A percentile compares a stretch with the other conserved stretches of the same genome.
Evolutionary conservation across 2,888 invertebrate genomes (phyloP).

Genomic region (Parochlus steinenii): DNA sequence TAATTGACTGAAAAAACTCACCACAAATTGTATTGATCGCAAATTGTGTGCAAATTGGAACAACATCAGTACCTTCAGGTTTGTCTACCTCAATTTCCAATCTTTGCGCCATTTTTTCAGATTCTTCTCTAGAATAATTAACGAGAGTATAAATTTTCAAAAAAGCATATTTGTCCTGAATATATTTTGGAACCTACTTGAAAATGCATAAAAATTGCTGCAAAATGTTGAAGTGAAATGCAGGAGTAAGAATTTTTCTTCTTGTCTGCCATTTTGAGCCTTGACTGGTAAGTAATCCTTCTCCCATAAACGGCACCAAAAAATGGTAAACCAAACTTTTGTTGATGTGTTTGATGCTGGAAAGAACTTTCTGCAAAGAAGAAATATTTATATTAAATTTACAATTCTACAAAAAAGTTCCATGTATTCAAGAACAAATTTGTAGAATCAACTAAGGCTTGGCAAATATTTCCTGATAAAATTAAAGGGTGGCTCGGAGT

Average conservation of each 20-base stretch:
- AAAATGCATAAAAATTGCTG: slow-evolving; percentile 28
- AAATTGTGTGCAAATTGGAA: slow-evolving; percentile 38
- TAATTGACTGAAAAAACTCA: too few species aligned
- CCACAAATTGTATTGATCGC: slow-evolving; percentile 49
- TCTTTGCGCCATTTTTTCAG: slow-evolving; percentile 22
- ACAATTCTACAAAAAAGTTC: too few species aligned
- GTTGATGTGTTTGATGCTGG: slow-evolving; percentile 33
- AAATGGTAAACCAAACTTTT: slow-evolving; percentile 34
- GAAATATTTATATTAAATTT: too few species aligned
- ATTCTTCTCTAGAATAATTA: slow-evolving; percentile 25
- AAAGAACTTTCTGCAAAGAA: too few species aligned
- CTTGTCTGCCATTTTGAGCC: slow-evolving; percentile 40
- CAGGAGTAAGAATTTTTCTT: slow-evolving; percentile 45
- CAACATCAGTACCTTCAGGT: slow-evolving; percentile 30
- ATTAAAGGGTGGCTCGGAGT: too few species aligned
- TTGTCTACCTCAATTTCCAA: slow-evolving; percentile 17
- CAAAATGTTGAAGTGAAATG: slow-evolving; percentile 46
- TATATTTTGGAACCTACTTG: slow-evolving; percentile 13
- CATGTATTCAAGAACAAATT: too few species aligned
- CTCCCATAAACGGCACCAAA: slow-evolving; percentile 33
- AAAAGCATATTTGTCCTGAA: too few species aligned
- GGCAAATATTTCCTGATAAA: too few species aligned
- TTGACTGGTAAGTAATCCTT: slow-evolving; percentile 34
- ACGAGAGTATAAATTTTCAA: slow-evolving; percentile 1
- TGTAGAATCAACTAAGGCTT: too few species aligned